Percentiles rank a stretch among this genome's conserved stretches.
phyloP scores from a whole-genome alignment of 2,113 vertebrate species.

The Gavialis gangeticus region DNA sequence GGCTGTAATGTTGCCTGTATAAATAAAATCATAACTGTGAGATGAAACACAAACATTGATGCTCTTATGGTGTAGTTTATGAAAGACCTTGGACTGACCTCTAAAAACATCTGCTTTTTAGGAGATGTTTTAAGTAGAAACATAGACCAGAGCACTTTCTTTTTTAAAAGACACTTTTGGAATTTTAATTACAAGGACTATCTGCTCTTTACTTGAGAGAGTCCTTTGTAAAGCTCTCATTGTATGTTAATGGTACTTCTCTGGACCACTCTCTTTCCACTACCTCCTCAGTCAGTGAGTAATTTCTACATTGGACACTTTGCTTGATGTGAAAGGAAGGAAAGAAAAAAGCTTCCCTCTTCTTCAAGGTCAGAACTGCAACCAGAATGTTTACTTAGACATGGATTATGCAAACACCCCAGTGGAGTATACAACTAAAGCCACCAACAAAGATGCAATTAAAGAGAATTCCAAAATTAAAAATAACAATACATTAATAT shows the following conservation, averaged over 20 bases:
- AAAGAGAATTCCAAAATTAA: too few species aligned
- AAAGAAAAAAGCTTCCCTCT: not conserved
- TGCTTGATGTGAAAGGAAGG: not conserved
- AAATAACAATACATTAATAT: too few species aligned
- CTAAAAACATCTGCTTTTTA: conserved; percentile 56
- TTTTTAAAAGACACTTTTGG: conserved; percentile 53
- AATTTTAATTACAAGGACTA: conserved; percentile 13
- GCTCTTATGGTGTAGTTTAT: conserved; percentile 34
- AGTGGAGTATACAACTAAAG: not conserved
- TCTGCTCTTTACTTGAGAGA: conserved; percentile 46
- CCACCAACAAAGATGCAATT: not conserved
- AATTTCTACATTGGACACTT: too few species aligned
- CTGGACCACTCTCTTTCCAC: not conserved
- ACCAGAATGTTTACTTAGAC: not conserved
- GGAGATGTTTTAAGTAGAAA: conserved; percentile 46
- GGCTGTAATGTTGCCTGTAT: not conserved
- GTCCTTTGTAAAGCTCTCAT: not conserved
- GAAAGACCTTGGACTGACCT: conserved; percentile 40
- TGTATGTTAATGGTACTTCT: conserved; percentile 6
- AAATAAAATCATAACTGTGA: not conserved
- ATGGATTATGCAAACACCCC: not conserved
- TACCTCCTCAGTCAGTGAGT: conserved; percentile 8
- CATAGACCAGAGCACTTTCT: conserved; percentile 40
- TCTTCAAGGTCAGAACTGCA: not conserved
- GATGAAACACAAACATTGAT: not conserved